Evolutionary conservation across 92 coral and sea anemone species (phyloP).

Genomic region (Porites evermanni): DNA sequence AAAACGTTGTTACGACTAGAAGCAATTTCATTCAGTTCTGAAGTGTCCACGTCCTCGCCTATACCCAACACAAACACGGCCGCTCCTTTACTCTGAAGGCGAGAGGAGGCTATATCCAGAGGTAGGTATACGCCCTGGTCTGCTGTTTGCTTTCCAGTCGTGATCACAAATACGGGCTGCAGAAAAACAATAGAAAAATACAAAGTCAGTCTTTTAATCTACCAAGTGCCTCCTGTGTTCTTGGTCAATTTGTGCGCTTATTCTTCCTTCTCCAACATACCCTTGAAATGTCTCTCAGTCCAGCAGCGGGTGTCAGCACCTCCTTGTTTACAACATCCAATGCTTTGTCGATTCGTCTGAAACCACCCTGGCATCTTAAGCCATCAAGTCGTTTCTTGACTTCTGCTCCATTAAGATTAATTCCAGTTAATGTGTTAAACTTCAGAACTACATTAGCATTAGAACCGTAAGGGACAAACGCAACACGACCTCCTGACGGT

Average conservation of each 20-base stretch:
- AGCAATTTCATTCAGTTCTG: conserved; percentile 66
- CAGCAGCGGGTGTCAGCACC: conserved; percentile 50
- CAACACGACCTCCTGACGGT: too few relatives aligned
- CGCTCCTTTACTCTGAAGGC: conserved; percentile 50
- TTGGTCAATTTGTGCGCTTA: too few relatives aligned
- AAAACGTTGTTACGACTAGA: conserved; percentile 44
- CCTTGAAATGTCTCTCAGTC: neutral
- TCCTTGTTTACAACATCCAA: conserved; percentile 76
- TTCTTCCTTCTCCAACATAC: neutral
- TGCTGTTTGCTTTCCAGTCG: conserved; percentile 66
- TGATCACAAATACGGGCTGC: conserved; percentile 51
- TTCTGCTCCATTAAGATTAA: too few relatives aligned
- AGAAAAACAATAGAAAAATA: neutral
- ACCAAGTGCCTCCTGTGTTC: too few relatives aligned
- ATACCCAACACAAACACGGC: conserved; percentile 65
- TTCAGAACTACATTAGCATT: too few relatives aligned
- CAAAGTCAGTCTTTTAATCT: too few relatives aligned
- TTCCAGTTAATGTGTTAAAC: too few relatives aligned
- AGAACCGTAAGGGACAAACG: too few relatives aligned
- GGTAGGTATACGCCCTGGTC: conserved; percentile 41
- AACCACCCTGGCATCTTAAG: conserved; percentile 6
- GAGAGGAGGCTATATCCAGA: conserved; percentile 42
- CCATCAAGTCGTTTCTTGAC: too few relatives aligned
- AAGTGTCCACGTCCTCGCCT: conserved; percentile 33
- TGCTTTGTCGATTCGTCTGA: conserved; percentile 78